phyloP scores from a whole-genome alignment of 2,113 vertebrate species.

The Oncorhynchus kisutch region DNA sequence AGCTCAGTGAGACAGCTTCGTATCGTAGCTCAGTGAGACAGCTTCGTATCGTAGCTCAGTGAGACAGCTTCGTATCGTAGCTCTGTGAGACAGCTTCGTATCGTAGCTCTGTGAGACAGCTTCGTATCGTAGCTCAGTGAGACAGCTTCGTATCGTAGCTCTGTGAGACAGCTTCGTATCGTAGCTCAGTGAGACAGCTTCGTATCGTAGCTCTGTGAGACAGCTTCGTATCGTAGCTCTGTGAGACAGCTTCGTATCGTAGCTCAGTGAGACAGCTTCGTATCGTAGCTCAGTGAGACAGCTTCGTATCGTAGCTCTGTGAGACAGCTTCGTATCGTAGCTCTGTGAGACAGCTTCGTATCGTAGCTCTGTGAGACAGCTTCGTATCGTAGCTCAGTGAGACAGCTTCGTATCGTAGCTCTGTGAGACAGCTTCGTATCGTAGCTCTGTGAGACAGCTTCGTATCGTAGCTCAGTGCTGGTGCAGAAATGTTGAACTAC shows the following conservation, averaged over 20 bases:
- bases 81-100: background rate
- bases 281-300: constrained; percentile 1
- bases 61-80: background rate
- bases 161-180: background rate
- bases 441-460: background rate
- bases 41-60: background rate
- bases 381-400: background rate
- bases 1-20: background rate
- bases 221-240: constrained; percentile 1
- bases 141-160: constrained; percentile 1
- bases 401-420: constrained; percentile 1
- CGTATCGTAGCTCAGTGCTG: background rate
- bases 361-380: constrained; percentile 1
- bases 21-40: constrained; percentile 1
- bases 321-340: background rate
- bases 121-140: background rate
- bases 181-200: background rate
- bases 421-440: background rate
- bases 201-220: background rate
- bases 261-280: background rate
- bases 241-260: too few relatives aligned
- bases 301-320: background rate
- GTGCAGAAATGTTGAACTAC: constrained; percentile 44
- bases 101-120: constrained; percentile 1
- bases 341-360: background rate